Evolutionary conservation across 2,113 vertebrate genomes (phyloP), one percentile per base, ranked within the genome.

Genomic region (Diglossa brunneiventris): DNA sequence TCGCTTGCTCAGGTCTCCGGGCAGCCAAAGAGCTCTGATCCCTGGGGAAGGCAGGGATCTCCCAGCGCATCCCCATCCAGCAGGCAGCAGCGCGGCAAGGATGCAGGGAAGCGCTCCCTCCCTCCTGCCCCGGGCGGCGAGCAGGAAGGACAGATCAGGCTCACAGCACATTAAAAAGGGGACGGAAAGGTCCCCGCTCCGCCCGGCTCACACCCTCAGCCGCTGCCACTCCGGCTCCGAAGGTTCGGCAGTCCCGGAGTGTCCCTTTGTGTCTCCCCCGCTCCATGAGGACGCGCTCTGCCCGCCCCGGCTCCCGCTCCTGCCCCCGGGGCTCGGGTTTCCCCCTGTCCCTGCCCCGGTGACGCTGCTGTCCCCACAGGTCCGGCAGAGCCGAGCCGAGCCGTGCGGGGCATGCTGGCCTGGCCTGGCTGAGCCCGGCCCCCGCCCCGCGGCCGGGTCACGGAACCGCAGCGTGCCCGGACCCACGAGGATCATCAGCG

Each of bases 401-500:
- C 53, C 53, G 30, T 9, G 84, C 21, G 21, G 49, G 85, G 64
- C 73, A 67, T 59, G 84, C 66, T 46, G 19, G 31, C 52, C 3
- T 61, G 35, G 67, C 50, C n/a, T 7, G 69, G 47, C 49, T 50
- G 30, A 27, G 18, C 30, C 30, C 52, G 18, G 52, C 1, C 46
- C 52, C 66, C 23, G 10, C 22, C 55, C 77, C 4, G 52, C 27
- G 0, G 1, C 83, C 1, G 16, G 46, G 30, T 1, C 61, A 21
- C 70, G 0, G 42, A 27, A 7, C 0, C 35, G 26, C 41, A 1
- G 74, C 23, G 24, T 0, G 5, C 1, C 9, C n/a, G 0, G 20
- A 7, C 44, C 68, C 8, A 0, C 33, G 2, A 3, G 69, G 78
- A 39, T 7, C 78, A 1, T 2, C 87, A 10, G 39, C 1, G 1